phyloP scores from a whole-genome alignment of 1,140 invertebrate species.

The Globodera rostochiensis region DNA sequence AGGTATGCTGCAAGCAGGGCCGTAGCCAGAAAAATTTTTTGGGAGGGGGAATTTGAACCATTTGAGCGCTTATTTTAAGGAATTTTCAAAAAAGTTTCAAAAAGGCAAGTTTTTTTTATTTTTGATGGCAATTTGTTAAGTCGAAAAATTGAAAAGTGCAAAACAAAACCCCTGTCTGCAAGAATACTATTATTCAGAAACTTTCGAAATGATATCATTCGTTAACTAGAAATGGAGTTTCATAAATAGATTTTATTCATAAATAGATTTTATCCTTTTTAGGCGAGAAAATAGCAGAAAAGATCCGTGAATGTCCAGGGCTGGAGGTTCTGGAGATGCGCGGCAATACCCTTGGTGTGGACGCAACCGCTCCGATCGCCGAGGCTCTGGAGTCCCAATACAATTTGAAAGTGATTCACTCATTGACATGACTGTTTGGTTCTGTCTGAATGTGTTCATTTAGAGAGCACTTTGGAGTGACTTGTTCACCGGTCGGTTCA shows the following conservation, averaged over 20 bases:
- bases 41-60: no score
- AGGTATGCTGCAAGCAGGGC: no score
- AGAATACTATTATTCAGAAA: no score
- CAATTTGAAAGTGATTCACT: constrained; percentile 31
- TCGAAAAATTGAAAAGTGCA: no score
- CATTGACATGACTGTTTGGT: neutral
- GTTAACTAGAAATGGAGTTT: no score
- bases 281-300: constrained; percentile 43
- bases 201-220: neutral
- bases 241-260: no score
- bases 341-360: constrained; percentile 58
- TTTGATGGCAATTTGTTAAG: no score
- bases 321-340: constrained; percentile 47
- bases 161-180: no score
- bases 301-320: constrained; percentile 28
- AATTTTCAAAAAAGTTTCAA: no score
- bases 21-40: no score
- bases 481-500: constrained; percentile 90
- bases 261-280: constrained; percentile 21
- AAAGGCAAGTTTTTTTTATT: no score
- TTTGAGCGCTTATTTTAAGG: no score
- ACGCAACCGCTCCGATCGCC: constrained; percentile 51
- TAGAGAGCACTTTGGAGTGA: constrained; percentile 79
- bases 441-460: constrained; percentile 19
- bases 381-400: constrained; percentile 45